Percentiles rank a stretch among this genome's conserved stretches.
Evolutionary conservation across 2,888 invertebrate genomes (phyloP).

Genomic region (Volucella inflata): DNA sequence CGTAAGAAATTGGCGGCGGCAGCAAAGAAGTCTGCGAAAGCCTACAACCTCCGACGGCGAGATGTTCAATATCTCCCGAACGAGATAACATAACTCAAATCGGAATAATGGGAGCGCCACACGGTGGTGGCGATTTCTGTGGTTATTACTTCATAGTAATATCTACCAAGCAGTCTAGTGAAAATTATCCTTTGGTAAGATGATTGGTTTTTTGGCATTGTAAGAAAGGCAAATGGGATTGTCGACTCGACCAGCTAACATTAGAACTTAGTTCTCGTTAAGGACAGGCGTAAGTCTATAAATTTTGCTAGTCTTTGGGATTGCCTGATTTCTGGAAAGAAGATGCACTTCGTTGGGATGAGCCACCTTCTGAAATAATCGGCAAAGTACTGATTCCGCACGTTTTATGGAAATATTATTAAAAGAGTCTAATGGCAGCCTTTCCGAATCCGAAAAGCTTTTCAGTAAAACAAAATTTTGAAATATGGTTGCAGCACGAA

Average conservation of each 20-base stretch:
- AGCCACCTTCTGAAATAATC: background rate
- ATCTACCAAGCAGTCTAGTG: background rate
- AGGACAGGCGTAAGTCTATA: no score
- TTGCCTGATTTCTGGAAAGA: background rate
- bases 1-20: no score
- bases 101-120: no score
- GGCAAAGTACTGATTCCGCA: background rate
- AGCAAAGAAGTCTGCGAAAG: no score
- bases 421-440: background rate
- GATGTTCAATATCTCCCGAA: no score
- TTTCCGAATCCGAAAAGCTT: background rate
- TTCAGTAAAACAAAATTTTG: no score
- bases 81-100: no score
- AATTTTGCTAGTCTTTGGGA: no score
- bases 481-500: no score
- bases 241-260: background rate
- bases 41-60: no score
- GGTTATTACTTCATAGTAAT: background rate
- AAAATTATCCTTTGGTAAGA: background rate
- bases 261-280: no score
- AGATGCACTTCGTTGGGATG: background rate
- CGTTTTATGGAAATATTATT: background rate
- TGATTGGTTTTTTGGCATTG: background rate
- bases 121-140: no score
- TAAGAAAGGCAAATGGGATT: background rate